Evolutionary conservation across 64 coral and sea anemone species (phyloP).

Genomic region (Cladopsammia gracilis): DNA sequence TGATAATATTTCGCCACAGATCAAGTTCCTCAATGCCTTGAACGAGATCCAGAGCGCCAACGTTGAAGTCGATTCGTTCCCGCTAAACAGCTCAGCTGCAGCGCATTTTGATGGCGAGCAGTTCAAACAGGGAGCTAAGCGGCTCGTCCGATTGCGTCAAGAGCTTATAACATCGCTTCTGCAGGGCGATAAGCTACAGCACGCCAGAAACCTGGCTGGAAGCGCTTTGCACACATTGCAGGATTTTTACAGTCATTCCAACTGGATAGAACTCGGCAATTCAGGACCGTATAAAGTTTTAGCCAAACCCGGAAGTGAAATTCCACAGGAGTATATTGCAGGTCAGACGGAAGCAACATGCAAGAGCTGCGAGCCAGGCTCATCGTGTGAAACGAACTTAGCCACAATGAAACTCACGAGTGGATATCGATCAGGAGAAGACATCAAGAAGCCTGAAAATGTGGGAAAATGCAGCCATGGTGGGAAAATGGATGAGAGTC

Average conservation of each 20-base stretch:
- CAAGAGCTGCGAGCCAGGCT: constrained; percentile 25
- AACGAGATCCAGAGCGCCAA: constrained; percentile 77
- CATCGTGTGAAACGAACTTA: constrained; percentile 57
- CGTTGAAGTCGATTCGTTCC: constrained; percentile 51
- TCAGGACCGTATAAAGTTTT: not conserved
- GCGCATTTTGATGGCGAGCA: constrained; percentile 87
- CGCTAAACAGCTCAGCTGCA: constrained; percentile 18
- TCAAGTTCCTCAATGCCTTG: constrained; percentile 72
- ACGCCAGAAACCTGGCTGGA: constrained; percentile 68
- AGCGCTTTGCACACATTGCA: constrained; percentile 78
- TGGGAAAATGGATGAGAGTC: constrained; percentile 59
- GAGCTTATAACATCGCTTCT: constrained; percentile 55
- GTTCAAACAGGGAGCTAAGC: constrained; percentile 30
- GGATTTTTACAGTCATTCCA: constrained; percentile 86
- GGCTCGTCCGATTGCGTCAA: constrained; percentile 54
- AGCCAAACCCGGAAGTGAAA: constrained; percentile 38
- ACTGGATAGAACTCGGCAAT: constrained; percentile 90
- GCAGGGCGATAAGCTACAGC: constrained; percentile 57
- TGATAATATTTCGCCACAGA: constrained; percentile 62
- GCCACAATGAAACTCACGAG: constrained; percentile 73
- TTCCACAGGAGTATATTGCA: constrained; percentile 27
- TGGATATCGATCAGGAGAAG: constrained; percentile 77
- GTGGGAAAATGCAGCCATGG: constrained; percentile 85
- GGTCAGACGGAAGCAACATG: constrained; percentile 43
- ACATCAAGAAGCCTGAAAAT: constrained; percentile 66